These are phyloP conservation scores for Micromussa lordhowensis DNA, from an alignment of 92 coral and sea anemone species.

Conservation along the genomic window DNA sequence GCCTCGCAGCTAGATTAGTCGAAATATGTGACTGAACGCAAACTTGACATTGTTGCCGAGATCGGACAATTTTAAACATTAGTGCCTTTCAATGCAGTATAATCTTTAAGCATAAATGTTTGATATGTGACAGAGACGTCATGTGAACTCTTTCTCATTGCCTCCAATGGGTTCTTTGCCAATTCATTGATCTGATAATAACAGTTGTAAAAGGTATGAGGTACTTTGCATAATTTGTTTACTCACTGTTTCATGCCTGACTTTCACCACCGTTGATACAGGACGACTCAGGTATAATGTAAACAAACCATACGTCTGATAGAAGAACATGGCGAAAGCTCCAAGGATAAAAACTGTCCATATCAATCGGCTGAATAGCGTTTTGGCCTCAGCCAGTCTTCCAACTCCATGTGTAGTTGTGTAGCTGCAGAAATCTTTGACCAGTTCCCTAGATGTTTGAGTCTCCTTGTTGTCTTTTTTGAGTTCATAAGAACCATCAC, in stretches of 20 bases:
- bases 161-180: neutral
- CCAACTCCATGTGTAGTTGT: constrained; percentile 73
- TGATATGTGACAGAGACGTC: neutral
- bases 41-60: neutral
- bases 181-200: neutral
- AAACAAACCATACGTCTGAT: constrained; percentile 40
- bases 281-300: constrained; percentile 41
- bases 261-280: constrained; percentile 46
- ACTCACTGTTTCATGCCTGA: constrained; percentile 42
- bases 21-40: neutral
- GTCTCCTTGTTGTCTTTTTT: neutral
- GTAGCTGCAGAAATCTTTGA: constrained; percentile 54
- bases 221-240: neutral
- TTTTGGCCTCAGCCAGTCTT: constrained; percentile 51
- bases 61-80: neutral
- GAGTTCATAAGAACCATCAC: neutral
- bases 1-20: neutral
- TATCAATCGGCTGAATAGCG: constrained; percentile 29
- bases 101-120: neutral
- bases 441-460: constrained; percentile 9
- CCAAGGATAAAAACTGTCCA: constrained; percentile 53
- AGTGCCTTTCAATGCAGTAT: neutral
- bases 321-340: constrained; percentile 40
- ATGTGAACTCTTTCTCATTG: neutral
- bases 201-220: neutral